A percentile compares a stretch with the other conserved stretches of the same genome.
Conservation (phyloP, 1,140 invertebrate genomes). For the Caenorhabditis latens region DNA sequence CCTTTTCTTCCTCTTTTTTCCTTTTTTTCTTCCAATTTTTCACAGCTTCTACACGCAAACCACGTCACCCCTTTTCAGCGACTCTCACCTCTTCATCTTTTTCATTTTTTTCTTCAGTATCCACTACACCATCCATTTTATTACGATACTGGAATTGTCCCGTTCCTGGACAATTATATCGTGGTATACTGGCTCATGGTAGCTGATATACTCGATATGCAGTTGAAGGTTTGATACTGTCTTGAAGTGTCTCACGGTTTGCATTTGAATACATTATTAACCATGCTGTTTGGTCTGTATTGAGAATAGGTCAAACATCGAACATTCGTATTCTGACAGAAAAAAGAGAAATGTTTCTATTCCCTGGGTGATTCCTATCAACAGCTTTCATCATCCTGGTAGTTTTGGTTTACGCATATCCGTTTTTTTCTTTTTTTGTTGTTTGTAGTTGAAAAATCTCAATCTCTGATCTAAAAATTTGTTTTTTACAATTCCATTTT, state of each 20-base stretch:
- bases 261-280: not conserved
- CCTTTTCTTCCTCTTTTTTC: not conserved
- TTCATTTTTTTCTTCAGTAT: not conserved
- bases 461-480: no score
- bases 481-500: no score
- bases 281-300: no score
- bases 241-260: not conserved
- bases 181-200: conserved; percentile 56
- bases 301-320: no score
- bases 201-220: conserved; percentile 55
- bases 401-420: not conserved
- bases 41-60: not conserved
- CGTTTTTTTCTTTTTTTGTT: not conserved
- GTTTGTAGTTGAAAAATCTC: not conserved
- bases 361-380: conserved; percentile 2
- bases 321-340: no score
- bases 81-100: conserved; percentile 40
- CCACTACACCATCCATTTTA: not conserved
- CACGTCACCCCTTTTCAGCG: conserved; percentile 37
- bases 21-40: not conserved
- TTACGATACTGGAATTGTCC: conserved; percentile 34
- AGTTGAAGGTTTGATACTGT: conserved; percentile 32
- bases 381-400: not conserved
- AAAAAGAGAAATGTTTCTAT: not conserved
- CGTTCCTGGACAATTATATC: conserved; percentile 15